Base-by-base conservation (phyloP, 1,140 invertebrate genomes). In the Bombus soroeensis region DNA sequence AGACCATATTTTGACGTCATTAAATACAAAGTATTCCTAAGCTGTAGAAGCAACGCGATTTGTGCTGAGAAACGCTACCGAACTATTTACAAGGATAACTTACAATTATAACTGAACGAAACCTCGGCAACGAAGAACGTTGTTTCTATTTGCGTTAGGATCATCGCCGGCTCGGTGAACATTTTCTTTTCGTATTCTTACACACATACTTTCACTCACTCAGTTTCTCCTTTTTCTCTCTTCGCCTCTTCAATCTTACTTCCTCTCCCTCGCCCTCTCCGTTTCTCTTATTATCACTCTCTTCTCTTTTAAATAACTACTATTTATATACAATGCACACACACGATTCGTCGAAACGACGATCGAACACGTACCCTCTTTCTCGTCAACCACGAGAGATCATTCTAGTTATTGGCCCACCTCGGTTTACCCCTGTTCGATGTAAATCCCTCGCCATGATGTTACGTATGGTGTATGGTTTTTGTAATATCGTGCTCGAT, bases 241-340 rank as follows among this genome's bases (percentile, higher is more conserved):
- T 34, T 75, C 9, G 28, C 32, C 53, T n/a, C 3, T 39, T 57
- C 22, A 10, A 39, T 39, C 28, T 39, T 10, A 3, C 75, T 41
- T 41, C 82, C 53, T 72, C 75, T 37, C 13, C 59, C 12, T 59
- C 28, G 28, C 18, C 62, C 13, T 62, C 28, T 28, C 3, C 22
- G 0, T 59, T 39, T 76, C 62, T 53, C 77, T 8, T 41, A 3
- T 43, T 15, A 34, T 9, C 37, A n/a, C 6, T 9, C 18, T 13
- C 15, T 18, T 62, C 39, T 28, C 28, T 62, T 91, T 91, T 92
- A 91, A 92, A 92, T 93, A 92, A 91, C 88, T 93, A 92, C 32
- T 75, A 57, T 91, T 88, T 93, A 93, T 93, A 12, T 93, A 92
- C 93, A 93, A 90, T 91, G 90, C 89, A 89, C 88, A 92, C 72